Evolutionary conservation across 2,888 invertebrate genomes (phyloP), one percentile per base, ranked within the genome.

Genomic region (Andrena trimmerana): DNA sequence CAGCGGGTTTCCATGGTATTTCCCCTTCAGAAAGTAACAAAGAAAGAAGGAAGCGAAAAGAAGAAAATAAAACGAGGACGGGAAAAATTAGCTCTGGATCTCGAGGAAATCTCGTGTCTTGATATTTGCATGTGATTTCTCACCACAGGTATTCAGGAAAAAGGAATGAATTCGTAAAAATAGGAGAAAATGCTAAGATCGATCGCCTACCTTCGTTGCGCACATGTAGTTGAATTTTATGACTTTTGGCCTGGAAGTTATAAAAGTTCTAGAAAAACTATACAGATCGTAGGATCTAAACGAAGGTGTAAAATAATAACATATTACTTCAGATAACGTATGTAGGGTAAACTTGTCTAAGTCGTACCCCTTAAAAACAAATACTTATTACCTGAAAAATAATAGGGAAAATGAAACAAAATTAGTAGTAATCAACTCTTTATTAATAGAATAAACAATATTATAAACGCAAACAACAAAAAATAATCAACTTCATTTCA

Each of bases 61-160:
- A 71, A 16, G 71, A 63, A 75, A 68, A 65, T 60, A 57, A 69
- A 71, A 42, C 33, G 70, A 78, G 63, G 62, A 65, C 63, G 73
- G 42, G 71, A 82, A 86, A 86, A 86, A 86, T 88, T 88, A 88
- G 86, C 85, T 82, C 52, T 33, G 76, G 81, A 85, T 85, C 85
- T 76, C 74, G 66, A 76, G 63, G 78, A 85, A 85, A 85, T 85
- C 83, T 83, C 76, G 86, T 86, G 81, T 86, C 85, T 81, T 70
- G 83, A 80, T 85, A 88, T 88, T 88, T 86, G 86, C 86, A 86
- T 86, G 83, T 71, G 86, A 86, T 79, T 83, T 83, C 80, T 86
- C 82, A 67, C 71, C 81, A 50, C 81, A 68, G 72, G 84, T 42
- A 86, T 88, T 83, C 79, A 80, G 65, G 70, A 68, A 57, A 42